Base-by-base conservation (phyloP, 2,888 invertebrate species). In the Conistra vaccinii region DNA sequence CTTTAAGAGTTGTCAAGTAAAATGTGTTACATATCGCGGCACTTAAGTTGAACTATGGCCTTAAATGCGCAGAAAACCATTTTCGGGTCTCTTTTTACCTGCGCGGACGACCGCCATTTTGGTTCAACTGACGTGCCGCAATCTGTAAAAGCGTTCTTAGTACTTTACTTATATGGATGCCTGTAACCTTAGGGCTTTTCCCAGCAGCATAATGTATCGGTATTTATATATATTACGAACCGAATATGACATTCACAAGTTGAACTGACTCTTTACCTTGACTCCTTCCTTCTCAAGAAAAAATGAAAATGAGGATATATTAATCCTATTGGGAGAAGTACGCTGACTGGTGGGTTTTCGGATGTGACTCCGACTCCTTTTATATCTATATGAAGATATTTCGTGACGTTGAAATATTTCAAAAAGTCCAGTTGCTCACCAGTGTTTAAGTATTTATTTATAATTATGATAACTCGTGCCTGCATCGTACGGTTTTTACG, bases 171-270 rank as follows among this genome's bases (percentile, higher is more conserved):
- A 35, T 48, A 48, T 26, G n/a, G 2, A 53, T 45, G 20, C 6
- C 48, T 57, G 26, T 45, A 55, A 10, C 53, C 66, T 78, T 68
- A 53, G 83, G 67, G n/a, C n/a, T 39, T 76, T 82, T 58, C 83
- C 77, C 57, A 77, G n/a, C n/a, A 53, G 14, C 35, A 42, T n/a
- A 69, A 12, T 32, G 17, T 32, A n/a, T 48, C 42, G 20, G 9
- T n/a, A 20, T 39, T 29, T 35, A 35, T 35, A 35, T 35, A 35
- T 35, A 35, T n/a, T n/a, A n/a, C n/a, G n/a, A 35, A 35, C 35
- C 35, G 35, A 35, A 39, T 32, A 20, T 39, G 3, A 26, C 39
- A 80, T 42, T 39, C 4, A 69, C 35, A 48, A 48, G 9, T 57
- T 73, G 9, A 53, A 17, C 17, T 32, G 26, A 32, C 17, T 5